These are phyloP conservation scores for Patella ulyssiponensis DNA, from an alignment of 2,888 invertebrate genomes.

Conservation along the genomic window DNA sequence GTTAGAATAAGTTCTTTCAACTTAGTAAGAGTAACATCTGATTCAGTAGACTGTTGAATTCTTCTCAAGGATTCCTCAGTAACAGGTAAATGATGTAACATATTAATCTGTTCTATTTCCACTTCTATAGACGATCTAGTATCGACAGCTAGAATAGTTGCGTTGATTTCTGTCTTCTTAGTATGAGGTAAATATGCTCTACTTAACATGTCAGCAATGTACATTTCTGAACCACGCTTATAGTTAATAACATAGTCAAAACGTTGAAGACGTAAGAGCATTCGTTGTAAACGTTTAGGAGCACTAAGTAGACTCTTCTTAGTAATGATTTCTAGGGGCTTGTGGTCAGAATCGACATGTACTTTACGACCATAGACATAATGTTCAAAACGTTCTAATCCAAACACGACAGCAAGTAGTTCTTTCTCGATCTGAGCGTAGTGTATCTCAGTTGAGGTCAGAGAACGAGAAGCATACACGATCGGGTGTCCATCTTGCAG, in stretches of 20 bases:
- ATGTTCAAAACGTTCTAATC: constrained; percentile 37
- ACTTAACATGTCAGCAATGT: constrained; percentile 35
- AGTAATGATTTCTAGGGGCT: constrained; percentile 39
- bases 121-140: no score
- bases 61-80: no score
- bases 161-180: no score
- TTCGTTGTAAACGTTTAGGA: constrained; percentile 43
- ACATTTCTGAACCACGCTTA: constrained; percentile 37
- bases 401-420: constrained; percentile 39
- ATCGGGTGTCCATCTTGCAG: constrained; percentile 40
- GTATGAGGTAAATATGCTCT: constrained; percentile 25
- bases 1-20: no score
- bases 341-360: constrained; percentile 41
- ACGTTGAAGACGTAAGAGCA: constrained; percentile 41
- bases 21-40: no score
- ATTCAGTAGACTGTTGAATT: no score
- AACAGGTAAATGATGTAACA: no score
- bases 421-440: constrained; percentile 53
- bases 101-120: no score
- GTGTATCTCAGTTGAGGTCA: constrained; percentile 35
- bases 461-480: constrained; percentile 38
- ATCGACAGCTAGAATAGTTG: no score
- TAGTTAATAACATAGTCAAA: constrained; percentile 36
- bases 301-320: constrained; percentile 38
- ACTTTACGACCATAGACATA: constrained; percentile 39